phyloP scores from a whole-genome alignment of 2,888 invertebrate species.

The Macrosoma leucophasiata region DNA sequence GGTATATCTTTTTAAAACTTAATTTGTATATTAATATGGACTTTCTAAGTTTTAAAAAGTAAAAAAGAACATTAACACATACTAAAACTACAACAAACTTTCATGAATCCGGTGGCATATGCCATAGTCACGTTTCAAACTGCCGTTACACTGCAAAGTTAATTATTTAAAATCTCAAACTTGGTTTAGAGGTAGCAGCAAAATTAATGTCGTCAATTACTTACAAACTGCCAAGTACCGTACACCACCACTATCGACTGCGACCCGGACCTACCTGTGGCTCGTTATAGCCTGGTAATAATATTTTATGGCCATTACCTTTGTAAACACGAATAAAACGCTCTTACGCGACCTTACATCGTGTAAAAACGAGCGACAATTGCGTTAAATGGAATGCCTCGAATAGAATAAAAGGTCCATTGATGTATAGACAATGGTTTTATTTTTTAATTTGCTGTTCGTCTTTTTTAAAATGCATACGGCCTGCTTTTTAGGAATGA shows the following conservation, averaged over 20 bases:
- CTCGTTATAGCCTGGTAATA: conserved; percentile 65
- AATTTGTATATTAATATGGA: no score
- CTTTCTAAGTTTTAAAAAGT: no score
- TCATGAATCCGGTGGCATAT: no score
- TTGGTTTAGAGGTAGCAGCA: conserved; percentile 34
- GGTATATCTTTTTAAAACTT: no score
- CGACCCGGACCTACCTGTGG: conserved; percentile 63
- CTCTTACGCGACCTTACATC: no score
- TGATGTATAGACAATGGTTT: conserved; percentile 23
- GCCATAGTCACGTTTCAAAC: no score
- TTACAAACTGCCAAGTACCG: conserved; percentile 40
- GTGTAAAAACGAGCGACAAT: conserved; percentile 58
- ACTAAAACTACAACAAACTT: no score
- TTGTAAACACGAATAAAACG: conserved; percentile 65
- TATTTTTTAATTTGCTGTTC: conserved; percentile 22
- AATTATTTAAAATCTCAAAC: conserved; percentile 32
- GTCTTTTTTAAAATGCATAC: conserved; percentile 9
- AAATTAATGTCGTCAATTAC: conserved; percentile 63
- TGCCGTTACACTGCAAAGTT: no score
- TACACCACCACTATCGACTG: conserved; percentile 51
- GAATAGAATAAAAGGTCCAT: conserved; percentile 39
- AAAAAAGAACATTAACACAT: no score
- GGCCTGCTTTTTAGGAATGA: conserved; percentile 35
- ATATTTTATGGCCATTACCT: conserved; percentile 70
- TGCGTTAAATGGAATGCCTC: conserved; percentile 48